Conservation (phyloP, 1,140 invertebrate species). For the Scaptomyza pallida region DNA sequence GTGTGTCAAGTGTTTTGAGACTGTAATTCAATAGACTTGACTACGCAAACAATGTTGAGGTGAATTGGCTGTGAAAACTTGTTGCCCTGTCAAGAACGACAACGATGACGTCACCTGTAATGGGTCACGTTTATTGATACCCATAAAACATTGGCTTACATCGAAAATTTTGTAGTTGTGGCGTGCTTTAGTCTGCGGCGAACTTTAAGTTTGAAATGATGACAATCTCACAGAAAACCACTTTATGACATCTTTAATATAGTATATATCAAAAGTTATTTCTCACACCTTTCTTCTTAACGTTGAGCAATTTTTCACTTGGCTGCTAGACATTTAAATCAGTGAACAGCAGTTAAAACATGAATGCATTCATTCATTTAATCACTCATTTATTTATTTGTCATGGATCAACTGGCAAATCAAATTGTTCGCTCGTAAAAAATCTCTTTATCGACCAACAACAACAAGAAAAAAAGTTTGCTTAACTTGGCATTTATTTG, state of each 20-base stretch:
- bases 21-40: constrained; percentile 49
- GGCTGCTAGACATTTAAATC: constrained; percentile 11
- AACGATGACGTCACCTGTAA: constrained; percentile 1
- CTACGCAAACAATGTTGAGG: constrained; percentile 47
- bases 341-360: constrained; percentile 19
- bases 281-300: not conserved
- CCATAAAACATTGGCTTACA: constrained; percentile 17
- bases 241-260: not conserved
- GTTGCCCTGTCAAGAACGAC: not conserved
- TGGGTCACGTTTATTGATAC: constrained; percentile 19
- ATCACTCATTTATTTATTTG: not conserved
- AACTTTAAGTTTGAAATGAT: constrained; percentile 4
- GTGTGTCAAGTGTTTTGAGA: constrained; percentile 43
- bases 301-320: not conserved
- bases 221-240: not conserved
- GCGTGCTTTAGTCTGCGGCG: not conserved
- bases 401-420: constrained; percentile 23
- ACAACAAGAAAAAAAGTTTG: constrained; percentile 51
- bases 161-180: constrained; percentile 4
- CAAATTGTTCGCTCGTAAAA: constrained; percentile 57
- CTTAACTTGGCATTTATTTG: constrained; percentile 46
- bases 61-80: constrained; percentile 33
- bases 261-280: not conserved
- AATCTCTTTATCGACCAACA: constrained; percentile 45
- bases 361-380: constrained; percentile 16